Evolutionary conservation across 2,888 invertebrate genomes (phyloP).

Genomic region (Camponotus fellah): DNA sequence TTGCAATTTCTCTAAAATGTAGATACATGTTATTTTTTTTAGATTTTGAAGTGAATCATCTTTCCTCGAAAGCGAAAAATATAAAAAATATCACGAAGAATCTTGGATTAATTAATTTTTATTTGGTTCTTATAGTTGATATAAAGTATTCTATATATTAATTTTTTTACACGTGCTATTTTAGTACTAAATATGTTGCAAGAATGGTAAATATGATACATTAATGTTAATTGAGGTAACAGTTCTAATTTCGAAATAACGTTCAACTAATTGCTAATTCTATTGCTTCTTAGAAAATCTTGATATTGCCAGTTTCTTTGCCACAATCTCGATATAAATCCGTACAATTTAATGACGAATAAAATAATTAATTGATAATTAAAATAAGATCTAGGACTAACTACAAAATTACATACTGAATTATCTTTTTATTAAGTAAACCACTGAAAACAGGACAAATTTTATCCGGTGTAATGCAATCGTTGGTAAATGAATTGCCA

Average conservation of each 20-base stretch:
- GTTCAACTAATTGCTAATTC: background rate
- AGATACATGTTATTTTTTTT: background rate
- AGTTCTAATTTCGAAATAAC: background rate
- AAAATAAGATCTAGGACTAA: constrained; percentile 11
- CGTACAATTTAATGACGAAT: background rate
- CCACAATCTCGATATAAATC: background rate
- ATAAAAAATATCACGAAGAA: background rate
- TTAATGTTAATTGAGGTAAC: background rate
- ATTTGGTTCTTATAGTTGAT: no score
- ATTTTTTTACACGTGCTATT: background rate
- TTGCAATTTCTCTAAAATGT: background rate
- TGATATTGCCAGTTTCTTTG: background rate
- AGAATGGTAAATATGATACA: background rate
- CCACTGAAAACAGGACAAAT: background rate
- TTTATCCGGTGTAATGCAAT: background rate
- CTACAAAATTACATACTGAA: background rate
- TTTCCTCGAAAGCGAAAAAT: background rate
- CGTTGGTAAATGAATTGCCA: background rate
- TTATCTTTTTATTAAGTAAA: constrained; percentile 20
- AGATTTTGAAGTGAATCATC: background rate
- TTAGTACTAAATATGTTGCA: background rate
- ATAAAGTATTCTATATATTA: background rate
- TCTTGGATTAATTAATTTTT: background rate
- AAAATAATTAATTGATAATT: constrained; percentile 2
- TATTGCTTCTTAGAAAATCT: background rate